These are phyloP conservation scores for Peromyscus polionotus DNA, from an alignment of 2,113 vertebrate species.

Conservation along the genomic window DNA sequence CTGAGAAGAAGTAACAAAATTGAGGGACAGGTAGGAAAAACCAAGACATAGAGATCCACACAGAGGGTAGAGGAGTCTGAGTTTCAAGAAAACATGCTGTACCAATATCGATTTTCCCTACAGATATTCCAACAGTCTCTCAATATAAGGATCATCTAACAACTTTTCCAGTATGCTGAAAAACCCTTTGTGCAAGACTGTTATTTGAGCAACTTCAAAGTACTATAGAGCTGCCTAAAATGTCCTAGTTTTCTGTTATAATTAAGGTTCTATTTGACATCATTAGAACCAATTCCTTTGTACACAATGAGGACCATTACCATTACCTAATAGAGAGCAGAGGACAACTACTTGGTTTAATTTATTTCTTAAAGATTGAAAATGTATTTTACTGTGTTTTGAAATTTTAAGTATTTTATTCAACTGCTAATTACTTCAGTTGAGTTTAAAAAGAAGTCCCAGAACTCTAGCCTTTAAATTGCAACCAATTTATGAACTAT, in stretches of 20 bases:
- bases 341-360: neutral
- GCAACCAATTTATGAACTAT: neutral
- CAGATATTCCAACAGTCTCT: neutral
- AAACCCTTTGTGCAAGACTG: neutral
- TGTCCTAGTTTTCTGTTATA: neutral
- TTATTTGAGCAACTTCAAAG: neutral
- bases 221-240: neutral
- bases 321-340: neutral
- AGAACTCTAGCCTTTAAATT: neutral
- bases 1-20: neutral
- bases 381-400: slow-evolving; percentile 3
- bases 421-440: neutral
- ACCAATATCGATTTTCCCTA: neutral
- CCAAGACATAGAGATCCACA: neutral
- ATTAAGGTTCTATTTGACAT: neutral
- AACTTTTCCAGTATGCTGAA: neutral
- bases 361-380: neutral
- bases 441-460: neutral
- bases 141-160: no score
- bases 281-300: neutral
- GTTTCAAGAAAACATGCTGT: neutral
- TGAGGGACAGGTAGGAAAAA: neutral
- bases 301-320: neutral
- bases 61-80: neutral
- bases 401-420: neutral